A percentile compares a stretch with the other conserved stretches of the same genome.
These are phyloP conservation scores for Hestina assimilis DNA, from an alignment of 1,140 invertebrate species.

Conservation along the genomic window DNA sequence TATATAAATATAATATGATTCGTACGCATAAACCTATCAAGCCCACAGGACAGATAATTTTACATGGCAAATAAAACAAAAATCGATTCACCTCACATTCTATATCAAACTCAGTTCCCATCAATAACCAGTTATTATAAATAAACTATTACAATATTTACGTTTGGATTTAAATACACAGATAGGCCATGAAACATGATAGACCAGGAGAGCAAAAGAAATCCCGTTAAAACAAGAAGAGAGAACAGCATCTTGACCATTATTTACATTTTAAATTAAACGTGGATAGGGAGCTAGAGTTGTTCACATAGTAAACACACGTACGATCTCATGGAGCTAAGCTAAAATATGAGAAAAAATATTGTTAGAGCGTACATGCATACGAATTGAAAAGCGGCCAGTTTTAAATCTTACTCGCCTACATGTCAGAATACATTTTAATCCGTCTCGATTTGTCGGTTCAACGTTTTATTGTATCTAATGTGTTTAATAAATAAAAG, in stretches of 20 bases:
- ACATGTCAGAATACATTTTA: not conserved
- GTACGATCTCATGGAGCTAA: conserved; percentile 28
- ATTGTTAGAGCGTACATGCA: conserved; percentile 18
- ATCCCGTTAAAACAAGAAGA: conserved; percentile 43
- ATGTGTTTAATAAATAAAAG: not conserved
- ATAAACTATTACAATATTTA: conserved; percentile 5
- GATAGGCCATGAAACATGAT: conserved; percentile 9
- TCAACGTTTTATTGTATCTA: not conserved
- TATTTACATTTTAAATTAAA: conserved; percentile 57
- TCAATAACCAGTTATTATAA: conserved; percentile 4
- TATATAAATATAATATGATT: not conserved
- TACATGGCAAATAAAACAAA: conserved; percentile 2
- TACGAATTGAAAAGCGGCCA: conserved; percentile 26
- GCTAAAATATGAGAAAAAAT: conserved; percentile 26
- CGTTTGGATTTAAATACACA: conserved; percentile 4
- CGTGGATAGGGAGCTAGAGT: conserved; percentile 34
- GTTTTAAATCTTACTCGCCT: conserved; percentile 16
- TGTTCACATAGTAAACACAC: conserved; percentile 40
- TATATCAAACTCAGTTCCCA: conserved; percentile 4
- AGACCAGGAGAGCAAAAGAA: conserved; percentile 15
- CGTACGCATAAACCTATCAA: not conserved
- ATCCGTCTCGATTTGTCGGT: not conserved
- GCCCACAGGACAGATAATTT: conserved; percentile 3
- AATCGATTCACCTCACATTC: not conserved
- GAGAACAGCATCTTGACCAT: conserved; percentile 28